These are phyloP conservation scores for Plumapathes pennacea DNA, from an alignment of 92 coral and sea anemone species.

Conservation along the genomic window DNA sequence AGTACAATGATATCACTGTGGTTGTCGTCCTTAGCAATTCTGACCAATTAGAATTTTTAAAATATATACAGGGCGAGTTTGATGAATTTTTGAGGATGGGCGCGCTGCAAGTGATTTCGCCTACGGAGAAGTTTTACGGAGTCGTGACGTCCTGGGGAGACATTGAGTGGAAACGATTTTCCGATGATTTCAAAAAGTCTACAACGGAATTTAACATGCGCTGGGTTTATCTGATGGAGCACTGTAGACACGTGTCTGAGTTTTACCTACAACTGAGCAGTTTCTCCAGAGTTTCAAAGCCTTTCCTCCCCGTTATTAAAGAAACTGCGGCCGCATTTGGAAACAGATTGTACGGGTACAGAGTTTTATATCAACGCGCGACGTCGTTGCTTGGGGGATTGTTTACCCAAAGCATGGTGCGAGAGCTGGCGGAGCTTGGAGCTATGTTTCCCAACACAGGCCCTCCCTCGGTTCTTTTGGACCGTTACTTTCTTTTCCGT, in stretches of 20 bases:
- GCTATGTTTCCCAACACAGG: slow-evolving; percentile 17
- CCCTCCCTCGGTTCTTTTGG: slow-evolving; percentile 1
- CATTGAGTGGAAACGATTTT: neutral
- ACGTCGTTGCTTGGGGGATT: slow-evolving; percentile 25
- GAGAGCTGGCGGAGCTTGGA: slow-evolving; percentile 35
- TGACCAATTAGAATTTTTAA: neutral
- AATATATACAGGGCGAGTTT: slow-evolving; percentile 1
- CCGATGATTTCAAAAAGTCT: slow-evolving; percentile 6
- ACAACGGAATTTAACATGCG: neutral
- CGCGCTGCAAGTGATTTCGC: slow-evolving; percentile 9
- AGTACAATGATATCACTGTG: slow-evolving; percentile 14
- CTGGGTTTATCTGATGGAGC: slow-evolving; percentile 1
- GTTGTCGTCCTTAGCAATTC: slow-evolving; percentile 24
- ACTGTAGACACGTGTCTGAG: slow-evolving; percentile 15
- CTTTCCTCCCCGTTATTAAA: slow-evolving; percentile 8
- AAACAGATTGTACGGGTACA: neutral
- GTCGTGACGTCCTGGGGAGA: neutral
- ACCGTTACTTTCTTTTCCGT: neutral
- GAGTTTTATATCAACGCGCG: slow-evolving; percentile 4
- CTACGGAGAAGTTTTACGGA: neutral
- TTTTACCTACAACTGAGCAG: slow-evolving; percentile 9
- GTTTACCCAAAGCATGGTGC: slow-evolving; percentile 6
- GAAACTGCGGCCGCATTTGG: slow-evolving; percentile 1
- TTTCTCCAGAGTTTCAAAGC: slow-evolving; percentile 11
- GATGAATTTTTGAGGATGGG: slow-evolving; percentile 1